phyloP scores from a whole-genome alignment of 2,797 vertebrate genomes.

The Sebastiscus tertius region DNA sequence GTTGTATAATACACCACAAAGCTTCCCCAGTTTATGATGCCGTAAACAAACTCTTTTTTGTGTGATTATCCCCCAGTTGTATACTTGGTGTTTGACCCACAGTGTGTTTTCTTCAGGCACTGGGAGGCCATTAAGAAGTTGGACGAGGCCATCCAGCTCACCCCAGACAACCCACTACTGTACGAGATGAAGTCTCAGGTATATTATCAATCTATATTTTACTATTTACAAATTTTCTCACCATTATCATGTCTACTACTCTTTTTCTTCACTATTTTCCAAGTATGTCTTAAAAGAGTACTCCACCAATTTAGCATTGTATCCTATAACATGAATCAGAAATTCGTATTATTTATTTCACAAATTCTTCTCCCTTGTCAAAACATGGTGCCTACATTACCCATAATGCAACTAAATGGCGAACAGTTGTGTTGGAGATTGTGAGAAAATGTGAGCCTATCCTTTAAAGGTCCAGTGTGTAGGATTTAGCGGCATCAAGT shows the following conservation, averaged over 20 bases:
- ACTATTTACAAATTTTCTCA: not conserved
- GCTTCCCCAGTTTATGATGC: not conserved
- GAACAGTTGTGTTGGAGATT: not conserved
- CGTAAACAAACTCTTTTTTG: not conserved
- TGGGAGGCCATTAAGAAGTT: conserved; percentile 93
- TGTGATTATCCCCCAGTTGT: not conserved
- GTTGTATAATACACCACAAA: not conserved
- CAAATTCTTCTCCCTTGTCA: not conserved
- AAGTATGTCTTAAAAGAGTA: not conserved
- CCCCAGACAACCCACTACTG: conserved; percentile 89
- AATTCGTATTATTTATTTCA: not conserved
- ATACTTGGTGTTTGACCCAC: not conserved
- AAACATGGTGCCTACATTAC: not conserved
- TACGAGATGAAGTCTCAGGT: conserved; percentile 99
- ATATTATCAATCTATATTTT: conserved; percentile 18
- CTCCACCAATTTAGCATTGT: not conserved
- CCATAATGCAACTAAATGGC: not conserved
- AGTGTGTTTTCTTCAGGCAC: conserved; percentile 81
- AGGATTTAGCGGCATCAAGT: no score
- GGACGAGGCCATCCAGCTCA: conserved; percentile 95
- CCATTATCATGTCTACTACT: not conserved
- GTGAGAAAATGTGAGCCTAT: not conserved
- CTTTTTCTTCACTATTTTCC: not conserved
- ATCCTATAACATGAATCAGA: not conserved
- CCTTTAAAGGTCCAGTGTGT: no score